Percentiles rank a stretch among this genome's conserved stretches.
These are phyloP conservation scores for Lichenostomus cassidix DNA, from an alignment of 2,113 vertebrate genomes.

Conservation along the genomic window DNA sequence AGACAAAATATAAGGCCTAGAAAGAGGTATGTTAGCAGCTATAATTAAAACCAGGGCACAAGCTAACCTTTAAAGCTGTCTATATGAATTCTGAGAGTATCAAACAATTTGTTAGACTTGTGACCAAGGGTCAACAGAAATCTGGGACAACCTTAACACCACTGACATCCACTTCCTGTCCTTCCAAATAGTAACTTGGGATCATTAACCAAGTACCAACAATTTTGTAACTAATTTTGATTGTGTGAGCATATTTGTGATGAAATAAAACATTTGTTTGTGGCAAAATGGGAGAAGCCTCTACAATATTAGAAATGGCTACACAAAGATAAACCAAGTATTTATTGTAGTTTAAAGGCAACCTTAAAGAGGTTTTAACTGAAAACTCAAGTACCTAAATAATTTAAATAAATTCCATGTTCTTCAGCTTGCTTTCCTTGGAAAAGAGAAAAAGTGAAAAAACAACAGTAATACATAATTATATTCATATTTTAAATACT, in stretches of 20 bases:
- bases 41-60: slow-evolving; percentile 61
- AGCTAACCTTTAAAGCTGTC: slow-evolving; percentile 67
- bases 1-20: slow-evolving; percentile 73
- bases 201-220: neutral
- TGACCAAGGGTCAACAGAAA: slow-evolving; percentile 37
- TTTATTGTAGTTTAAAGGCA: neutral
- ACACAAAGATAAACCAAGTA: neutral
- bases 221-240: neutral
- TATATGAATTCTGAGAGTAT: neutral
- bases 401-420: neutral
- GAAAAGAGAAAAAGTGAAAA: neutral
- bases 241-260: neutral
- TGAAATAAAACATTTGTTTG: neutral
- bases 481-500: neutral
- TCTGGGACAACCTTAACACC: neutral
- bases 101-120: slow-evolving; percentile 11
- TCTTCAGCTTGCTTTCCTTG: neutral
- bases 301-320: neutral
- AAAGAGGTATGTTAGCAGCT: slow-evolving; percentile 75
- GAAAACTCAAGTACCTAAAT: neutral
- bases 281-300: neutral
- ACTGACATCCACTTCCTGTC: neutral
- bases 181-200: neutral
- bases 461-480: neutral
- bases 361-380: neutral